Evolutionary conservation across 2,888 invertebrate species (phyloP).

Genomic region (Merodon equestris): DNA sequence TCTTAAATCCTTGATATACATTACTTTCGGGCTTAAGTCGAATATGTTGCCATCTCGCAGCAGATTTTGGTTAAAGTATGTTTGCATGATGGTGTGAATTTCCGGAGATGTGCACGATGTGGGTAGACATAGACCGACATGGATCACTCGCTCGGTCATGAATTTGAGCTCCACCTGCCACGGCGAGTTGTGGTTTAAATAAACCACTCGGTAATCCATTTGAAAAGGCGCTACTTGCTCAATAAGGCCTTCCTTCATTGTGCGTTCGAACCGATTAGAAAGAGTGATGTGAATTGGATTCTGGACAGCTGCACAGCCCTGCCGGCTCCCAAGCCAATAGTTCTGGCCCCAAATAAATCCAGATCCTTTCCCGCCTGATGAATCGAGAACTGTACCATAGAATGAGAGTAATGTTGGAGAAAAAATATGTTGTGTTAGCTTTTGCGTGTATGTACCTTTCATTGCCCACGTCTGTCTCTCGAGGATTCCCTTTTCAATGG

Average conservation of each 20-base stretch:
- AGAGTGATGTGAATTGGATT: slow-evolving; percentile 76
- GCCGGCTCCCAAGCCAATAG: slow-evolving; percentile 81
- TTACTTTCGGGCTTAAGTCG: slow-evolving; percentile 76
- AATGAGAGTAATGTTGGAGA: not conserved
- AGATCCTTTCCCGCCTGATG: slow-evolving; percentile 81
- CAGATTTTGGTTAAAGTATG: slow-evolving; percentile 73
- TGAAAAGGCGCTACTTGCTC: slow-evolving; percentile 76
- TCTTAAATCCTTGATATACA: slow-evolving; percentile 77
- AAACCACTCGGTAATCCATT: slow-evolving; percentile 78
- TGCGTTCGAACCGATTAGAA: slow-evolving; percentile 75
- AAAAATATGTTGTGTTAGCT: not conserved
- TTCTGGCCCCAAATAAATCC: slow-evolving; percentile 82
- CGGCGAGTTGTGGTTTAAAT: slow-evolving; percentile 78
- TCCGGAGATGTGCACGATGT: slow-evolving; percentile 78
- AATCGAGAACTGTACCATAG: slow-evolving; percentile 80
- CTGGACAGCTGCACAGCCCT: slow-evolving; percentile 79
- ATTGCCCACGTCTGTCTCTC: slow-evolving; percentile 80
- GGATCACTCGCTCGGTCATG: slow-evolving; percentile 79
- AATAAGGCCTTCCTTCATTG: slow-evolving; percentile 77
- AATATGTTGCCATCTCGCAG: slow-evolving; percentile 76
- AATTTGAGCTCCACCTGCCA: slow-evolving; percentile 79
- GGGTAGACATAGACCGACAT: slow-evolving; percentile 81
- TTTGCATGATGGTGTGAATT: slow-evolving; percentile 75
- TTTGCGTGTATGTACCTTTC: slow-evolving; percentile 78
- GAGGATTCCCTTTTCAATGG: slow-evolving; percentile 78